Base-by-base conservation (phyloP, 64 coral and sea anemone genomes). In the Anthopleura sola region DNA sequence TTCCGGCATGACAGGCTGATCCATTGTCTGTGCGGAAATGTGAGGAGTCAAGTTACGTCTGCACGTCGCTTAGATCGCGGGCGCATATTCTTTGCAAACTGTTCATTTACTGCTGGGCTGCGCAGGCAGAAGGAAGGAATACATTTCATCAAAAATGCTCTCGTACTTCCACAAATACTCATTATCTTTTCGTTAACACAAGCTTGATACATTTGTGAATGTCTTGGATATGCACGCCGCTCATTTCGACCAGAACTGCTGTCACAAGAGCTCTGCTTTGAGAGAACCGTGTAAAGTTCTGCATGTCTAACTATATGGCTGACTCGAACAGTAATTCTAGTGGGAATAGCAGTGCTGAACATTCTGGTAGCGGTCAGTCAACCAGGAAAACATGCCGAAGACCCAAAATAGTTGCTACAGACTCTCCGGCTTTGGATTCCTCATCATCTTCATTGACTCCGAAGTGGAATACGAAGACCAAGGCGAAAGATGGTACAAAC, bases 261-360 rank as follows among this genome's bases (percentile, higher is more conserved):
- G 26, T 71, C 34, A 34, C 28, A 71, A 71, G n/a, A 34, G 28
- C 13, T 71, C 13, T 71, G 29, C 29, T 34, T 71, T 71, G 26
- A 71, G 29, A 71, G 26, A 32, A 32, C 13, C 13, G n/a, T 32
- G 66, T 34, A 9, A 71, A 32, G 28, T 62, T 4, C 29, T 71
- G 26, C 13, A 71, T 71, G 4, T 71, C 66, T 71, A 34, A 79
- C 76, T 79, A 60, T 33, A 50, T 54, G 82, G 82, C 82, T 37
- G 82, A 83, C 47, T 54, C 50, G 10, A 54, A 83, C 28, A 83
- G 82, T 31, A 32, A 83, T 83, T 54, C 82, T 20, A 48, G 39
- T 46, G 49, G 39, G 6, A 60, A 51, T 34, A 83, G 50, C 38
- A 36, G 82, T 54, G 6, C 58, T 62, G 55, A 83, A 36, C 48